A percentile compares a stretch with the other conserved stretches of the same genome.
These are phyloP conservation scores for Upupa epops DNA, from an alignment of 2,113 vertebrate genomes.

Conservation along the genomic window DNA sequence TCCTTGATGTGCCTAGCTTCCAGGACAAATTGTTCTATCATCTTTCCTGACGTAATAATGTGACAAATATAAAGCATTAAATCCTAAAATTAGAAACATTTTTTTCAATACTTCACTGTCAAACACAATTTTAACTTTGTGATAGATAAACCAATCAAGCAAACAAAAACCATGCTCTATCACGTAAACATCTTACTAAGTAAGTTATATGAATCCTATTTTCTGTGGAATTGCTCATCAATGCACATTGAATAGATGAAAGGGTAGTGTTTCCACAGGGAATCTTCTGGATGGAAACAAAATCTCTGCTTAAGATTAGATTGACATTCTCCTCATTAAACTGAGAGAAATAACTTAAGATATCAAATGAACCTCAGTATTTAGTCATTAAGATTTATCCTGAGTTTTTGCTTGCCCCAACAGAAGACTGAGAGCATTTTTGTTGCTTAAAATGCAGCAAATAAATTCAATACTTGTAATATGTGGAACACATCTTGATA, in stretches of 20 bases:
- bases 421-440: background rate
- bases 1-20: too few relatives aligned
- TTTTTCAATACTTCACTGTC: background rate
- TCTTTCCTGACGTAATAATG: background rate
- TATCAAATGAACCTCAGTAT: background rate
- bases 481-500: background rate
- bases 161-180: background rate
- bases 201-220: background rate
- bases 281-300: background rate
- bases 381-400: background rate
- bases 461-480: background rate
- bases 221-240: background rate
- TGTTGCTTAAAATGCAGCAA: background rate
- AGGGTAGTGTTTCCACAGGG: background rate
- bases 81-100: background rate
- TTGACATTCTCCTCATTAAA: background rate
- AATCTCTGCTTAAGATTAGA: background rate
- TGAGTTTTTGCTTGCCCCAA: background rate
- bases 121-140: background rate
- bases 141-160: background rate
- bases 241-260: background rate
- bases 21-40: too few relatives aligned
- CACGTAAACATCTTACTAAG: background rate
- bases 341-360: background rate
- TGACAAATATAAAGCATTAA: background rate